A percentile compares a stretch with the other conserved stretches of the same genome.
phyloP scores from a whole-genome alignment of 2,113 vertebrate species.

The Actenoides hombroni region DNA sequence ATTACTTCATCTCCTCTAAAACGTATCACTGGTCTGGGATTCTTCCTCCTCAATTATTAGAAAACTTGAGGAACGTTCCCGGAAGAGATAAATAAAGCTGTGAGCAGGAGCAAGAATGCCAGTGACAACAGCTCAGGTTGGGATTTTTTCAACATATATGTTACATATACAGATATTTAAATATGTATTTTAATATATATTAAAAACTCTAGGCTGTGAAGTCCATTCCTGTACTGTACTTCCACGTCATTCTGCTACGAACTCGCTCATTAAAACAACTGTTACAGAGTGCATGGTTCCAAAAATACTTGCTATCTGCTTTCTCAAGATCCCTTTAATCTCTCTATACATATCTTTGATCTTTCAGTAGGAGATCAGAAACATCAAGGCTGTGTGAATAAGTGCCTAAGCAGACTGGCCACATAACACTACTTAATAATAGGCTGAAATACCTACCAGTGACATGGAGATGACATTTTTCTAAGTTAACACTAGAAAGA shows the following conservation, averaged over 20 bases:
- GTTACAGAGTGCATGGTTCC: not conserved
- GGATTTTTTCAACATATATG: not conserved
- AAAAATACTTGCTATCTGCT: slow-evolving; percentile 23
- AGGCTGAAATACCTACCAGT: not conserved
- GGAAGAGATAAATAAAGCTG: not conserved
- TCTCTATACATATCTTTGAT: not conserved
- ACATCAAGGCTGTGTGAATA: not conserved
- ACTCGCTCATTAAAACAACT: not conserved
- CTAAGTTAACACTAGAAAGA: not conserved
- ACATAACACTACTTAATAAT: not conserved
- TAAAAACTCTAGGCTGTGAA: not conserved
- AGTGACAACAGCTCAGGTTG: not conserved
- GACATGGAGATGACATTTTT: not conserved
- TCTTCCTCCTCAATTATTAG: not conserved
- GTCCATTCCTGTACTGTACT: not conserved
- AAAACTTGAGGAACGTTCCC: not conserved
- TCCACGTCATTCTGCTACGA: not conserved
- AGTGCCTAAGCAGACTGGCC: not conserved
- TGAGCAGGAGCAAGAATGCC: not conserved
- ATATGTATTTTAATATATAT: not conserved
- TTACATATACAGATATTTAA: not conserved
- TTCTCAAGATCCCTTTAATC: slow-evolving; percentile 11
- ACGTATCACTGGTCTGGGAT: not conserved
- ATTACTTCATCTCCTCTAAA: not conserved
- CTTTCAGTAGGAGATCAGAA: not conserved